Evolutionary conservation across 2,888 invertebrate genomes (phyloP), one percentile per base, ranked within the genome.

Genomic region (Tromatobia lineatoria): DNA sequence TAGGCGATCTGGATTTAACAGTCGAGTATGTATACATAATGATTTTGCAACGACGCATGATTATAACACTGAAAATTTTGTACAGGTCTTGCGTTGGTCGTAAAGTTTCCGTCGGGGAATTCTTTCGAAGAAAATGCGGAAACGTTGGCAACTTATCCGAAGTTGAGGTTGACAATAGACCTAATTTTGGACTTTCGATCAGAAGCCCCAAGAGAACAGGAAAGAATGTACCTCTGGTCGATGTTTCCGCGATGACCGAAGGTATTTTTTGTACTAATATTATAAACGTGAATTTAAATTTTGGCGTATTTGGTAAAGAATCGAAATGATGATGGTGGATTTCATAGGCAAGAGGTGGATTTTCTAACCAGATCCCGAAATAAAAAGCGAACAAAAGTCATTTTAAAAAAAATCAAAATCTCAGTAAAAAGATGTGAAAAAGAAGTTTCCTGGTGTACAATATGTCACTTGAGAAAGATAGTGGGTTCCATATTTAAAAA

Each of bases 51-150:
- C n/a, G 20, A 1, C 23, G 6, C 20, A 0, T 8, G 15, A 23
- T 34, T 15, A 29, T 23, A 15, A 52, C 8, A 15, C 20, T 23
- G 23, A 15, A 3, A 15, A 38, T 23, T 18, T 42, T 42, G 45
- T 52, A 34, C 59, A 92, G 92, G 52, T 91, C 92, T 57, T 88
- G 88, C 73, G 85, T 87, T 75, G 90, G 91, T 8, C 90, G 90
- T n/a, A 91, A 89, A 83, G 85, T 94, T 54, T 94, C 95, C 2
- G 91, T 95, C 38, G 94, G 94, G 29, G 94, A 94, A 87, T 95
- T 94, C 88, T 95, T 95, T 82, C 90, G 91, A 85, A 91, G 94
- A 57, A 94, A 93, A 88, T 94, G 94, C 67, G 94, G 94, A 38
- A 90, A 91, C 84, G 87, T 94, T 4, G 93, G 94, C 3, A 89